Conservation (phyloP, 1,140 invertebrate species). For the Anastrepha obliqua region DNA sequence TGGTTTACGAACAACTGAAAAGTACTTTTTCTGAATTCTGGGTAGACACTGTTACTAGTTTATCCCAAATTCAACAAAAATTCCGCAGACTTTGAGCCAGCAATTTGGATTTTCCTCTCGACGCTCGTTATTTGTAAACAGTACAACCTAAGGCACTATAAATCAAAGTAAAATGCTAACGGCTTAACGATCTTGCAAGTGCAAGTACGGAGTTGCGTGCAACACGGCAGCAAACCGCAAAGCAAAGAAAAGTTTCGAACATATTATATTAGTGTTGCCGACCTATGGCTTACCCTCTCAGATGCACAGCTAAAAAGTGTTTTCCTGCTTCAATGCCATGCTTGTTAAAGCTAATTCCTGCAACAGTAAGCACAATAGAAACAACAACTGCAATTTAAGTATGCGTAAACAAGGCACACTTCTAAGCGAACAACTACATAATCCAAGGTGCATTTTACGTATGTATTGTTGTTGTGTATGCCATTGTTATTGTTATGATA, state of each 20-base stretch:
- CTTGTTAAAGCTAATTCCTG: slow-evolving; percentile 25
- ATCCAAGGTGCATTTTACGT: not conserved
- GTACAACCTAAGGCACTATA: not conserved
- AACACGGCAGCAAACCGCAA: not conserved
- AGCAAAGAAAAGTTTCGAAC: not conserved
- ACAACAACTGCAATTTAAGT: not conserved
- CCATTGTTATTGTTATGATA: not conserved
- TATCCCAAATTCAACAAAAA: too few species aligned
- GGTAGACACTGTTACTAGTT: too few species aligned
- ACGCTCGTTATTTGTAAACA: not conserved
- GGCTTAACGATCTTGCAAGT: slow-evolving; percentile 4
- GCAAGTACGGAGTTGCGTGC: too few species aligned
- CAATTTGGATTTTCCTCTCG: not conserved
- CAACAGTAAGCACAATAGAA: slow-evolving; percentile 6
- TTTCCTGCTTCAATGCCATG: not conserved
- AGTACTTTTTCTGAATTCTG: too few species aligned
- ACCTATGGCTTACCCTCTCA: not conserved
- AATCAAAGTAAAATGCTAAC: slow-evolving; percentile 19
- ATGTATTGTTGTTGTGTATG: not conserved
- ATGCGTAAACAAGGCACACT: slow-evolving; percentile 11
- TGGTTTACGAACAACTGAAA: too few species aligned
- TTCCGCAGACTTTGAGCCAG: too few species aligned
- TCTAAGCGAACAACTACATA: slow-evolving; percentile 12
- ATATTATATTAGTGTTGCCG: not conserved
- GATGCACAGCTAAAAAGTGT: not conserved